Evolutionary conservation across 2,113 vertebrate species (phyloP), one percentile per base, ranked within the genome.

Genomic region (Chlamydotis undulata): DNA sequence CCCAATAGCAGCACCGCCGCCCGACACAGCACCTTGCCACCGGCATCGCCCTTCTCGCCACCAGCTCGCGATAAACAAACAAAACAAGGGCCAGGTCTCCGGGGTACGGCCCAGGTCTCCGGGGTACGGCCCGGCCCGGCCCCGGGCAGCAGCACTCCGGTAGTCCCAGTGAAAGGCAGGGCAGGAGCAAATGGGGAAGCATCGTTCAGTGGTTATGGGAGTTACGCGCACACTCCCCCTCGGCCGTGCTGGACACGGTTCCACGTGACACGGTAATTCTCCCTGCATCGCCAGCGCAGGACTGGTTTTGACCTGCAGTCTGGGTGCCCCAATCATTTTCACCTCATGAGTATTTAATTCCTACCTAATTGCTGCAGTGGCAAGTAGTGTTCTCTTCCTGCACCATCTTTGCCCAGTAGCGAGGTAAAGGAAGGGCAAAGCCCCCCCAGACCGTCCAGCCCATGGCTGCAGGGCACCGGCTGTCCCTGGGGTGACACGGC

Each of bases 81-180:
- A 18, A 64, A 75, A 22, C 2, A 43, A 45, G 35, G 47, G 56
- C 16, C 35, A 39, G 77, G 43, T 21, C 45, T 19, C 14, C 78
- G 3, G 13, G 23, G n/a, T 6, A 5, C 2, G 12, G 31, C 22
- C 16, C 35, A 39, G 77, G 43, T 21, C 45, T 19, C 14, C 73
- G 3, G 13, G 23, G n/a, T 6, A 5, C 2, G 17, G 31, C 22
- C 7, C 7, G 5, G 50, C 45, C 55, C 49, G 15, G 84, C 56
- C 60, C 64, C 0, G 0, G 0, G 25, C 24, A 26, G 6, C 24
- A 12, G 63, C 59, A 3, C 12, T 1, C 41, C 2, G 1, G 18
- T 0, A 33, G 43, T n/a, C 19, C 4, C 2, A 5, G 65, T 28
- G 7, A 39, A 29, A 29, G 37, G 25, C 10, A 55, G 49, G 53